Conservation (phyloP, 2,797 vertebrate genomes). For the Dendrocincla tyrannina region DNA sequence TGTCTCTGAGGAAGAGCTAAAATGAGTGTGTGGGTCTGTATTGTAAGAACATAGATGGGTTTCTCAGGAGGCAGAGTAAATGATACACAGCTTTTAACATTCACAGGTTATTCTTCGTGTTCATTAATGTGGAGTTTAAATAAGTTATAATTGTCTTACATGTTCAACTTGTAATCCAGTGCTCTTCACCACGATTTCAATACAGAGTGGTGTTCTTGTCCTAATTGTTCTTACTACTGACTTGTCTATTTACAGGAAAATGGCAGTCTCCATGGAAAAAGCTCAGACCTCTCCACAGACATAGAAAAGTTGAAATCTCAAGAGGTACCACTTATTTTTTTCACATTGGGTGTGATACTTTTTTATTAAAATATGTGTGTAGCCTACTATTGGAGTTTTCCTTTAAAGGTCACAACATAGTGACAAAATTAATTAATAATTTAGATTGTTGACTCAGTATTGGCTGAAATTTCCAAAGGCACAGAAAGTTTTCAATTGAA, state of each 20-base stretch:
- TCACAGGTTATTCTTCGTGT: background rate
- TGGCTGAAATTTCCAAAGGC: background rate
- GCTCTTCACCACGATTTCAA: background rate
- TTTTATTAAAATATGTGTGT: background rate
- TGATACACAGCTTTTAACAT: background rate
- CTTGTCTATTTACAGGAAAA: slow-evolving; percentile 60
- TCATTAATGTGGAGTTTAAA: background rate
- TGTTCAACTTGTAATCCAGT: background rate
- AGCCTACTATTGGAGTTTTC: background rate
- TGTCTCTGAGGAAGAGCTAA: background rate
- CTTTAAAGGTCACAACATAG: background rate
- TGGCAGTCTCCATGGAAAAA: slow-evolving; percentile 70
- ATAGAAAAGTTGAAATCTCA: slow-evolving; percentile 72
- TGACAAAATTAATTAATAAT: background rate
- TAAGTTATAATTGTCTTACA: background rate
- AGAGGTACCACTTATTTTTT: slow-evolving; percentile 39
- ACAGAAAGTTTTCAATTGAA: background rate
- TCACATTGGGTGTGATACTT: background rate
- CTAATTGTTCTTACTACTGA: background rate
- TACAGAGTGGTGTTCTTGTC: background rate
- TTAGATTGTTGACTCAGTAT: background rate
- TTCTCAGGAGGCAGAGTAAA: background rate
- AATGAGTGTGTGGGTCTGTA: background rate
- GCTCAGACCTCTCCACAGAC: slow-evolving; percentile 65
- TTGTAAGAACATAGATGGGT: background rate